Evolutionary conservation across 2,888 invertebrate genomes (phyloP).

Genomic region (Tetranychus truncatus): DNA sequence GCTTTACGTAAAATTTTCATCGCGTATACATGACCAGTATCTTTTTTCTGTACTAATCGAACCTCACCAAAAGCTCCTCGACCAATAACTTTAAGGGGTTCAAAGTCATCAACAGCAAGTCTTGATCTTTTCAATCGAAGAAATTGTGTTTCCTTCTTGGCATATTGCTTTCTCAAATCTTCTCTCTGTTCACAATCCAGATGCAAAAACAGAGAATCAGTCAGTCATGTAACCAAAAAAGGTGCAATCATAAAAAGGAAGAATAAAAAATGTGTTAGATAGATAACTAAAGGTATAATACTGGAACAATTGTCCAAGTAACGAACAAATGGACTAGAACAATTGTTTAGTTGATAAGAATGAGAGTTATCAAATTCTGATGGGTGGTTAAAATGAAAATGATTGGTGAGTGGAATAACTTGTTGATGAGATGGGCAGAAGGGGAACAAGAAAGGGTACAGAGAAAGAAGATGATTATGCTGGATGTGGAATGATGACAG

Average conservation of each 20-base stretch:
- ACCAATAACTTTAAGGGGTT: slow-evolving; percentile 71
- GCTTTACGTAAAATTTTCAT: slow-evolving; percentile 98
- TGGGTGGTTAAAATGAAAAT: slow-evolving; percentile 5
- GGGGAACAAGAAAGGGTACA: background rate
- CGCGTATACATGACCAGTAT: slow-evolving; percentile 97
- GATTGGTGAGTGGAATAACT: too few relatives aligned
- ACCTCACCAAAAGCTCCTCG: slow-evolving; percentile 46
- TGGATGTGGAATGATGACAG: background rate
- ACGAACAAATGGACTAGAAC: background rate
- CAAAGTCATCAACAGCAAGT: slow-evolving; percentile 92
- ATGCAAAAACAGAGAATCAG: too few relatives aligned
- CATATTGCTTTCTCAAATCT: slow-evolving; percentile 82
- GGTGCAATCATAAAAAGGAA: slow-evolving; percentile 6
- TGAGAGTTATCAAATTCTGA: slow-evolving; percentile 14
- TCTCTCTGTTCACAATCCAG: slow-evolving; percentile 42
- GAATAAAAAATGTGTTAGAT: slow-evolving; percentile 13
- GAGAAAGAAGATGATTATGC: slow-evolving; percentile 7
- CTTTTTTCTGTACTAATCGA: slow-evolving; percentile 93
- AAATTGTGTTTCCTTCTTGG: slow-evolving; percentile 96
- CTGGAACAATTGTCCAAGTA: background rate
- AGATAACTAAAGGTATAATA: background rate
- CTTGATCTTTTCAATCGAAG: slow-evolving; percentile 82
- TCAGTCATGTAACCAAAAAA: background rate
- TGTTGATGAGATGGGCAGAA: too few relatives aligned
- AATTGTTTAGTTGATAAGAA: background rate